Evolutionary conservation across 2,888 invertebrate species (phyloP), one percentile per base, ranked within the genome.

Genomic region (Meganola albula): DNA sequence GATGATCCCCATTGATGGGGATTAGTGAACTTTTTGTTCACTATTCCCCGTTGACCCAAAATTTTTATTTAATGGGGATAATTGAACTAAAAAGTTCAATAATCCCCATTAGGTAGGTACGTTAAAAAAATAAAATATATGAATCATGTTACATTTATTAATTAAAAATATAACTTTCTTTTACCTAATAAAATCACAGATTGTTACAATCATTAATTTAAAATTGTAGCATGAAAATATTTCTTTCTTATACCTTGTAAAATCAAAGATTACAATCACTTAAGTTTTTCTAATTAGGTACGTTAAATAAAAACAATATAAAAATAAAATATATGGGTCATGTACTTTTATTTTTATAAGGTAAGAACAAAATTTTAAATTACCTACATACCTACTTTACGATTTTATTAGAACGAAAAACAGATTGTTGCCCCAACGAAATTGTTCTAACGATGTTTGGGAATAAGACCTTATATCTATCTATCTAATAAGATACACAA

Each of bases 11-110:
- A 29, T 27, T 27, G 27, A 27, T 27, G 27, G 27, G 27, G 27
- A 27, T 27, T 29, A 30, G 30, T 30, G 30, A 30, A 30, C 30
- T 30, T 30, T 30, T 31, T 31, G 30, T 31, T 31, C 30, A 30
- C 24, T 30, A 30, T 24, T 30, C 30, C 30, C 30, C 30, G 30
- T 30, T 30, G 30, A 30, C 30, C 24, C 30, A 30, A 30, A 29
- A 29, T 29, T 29, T 29, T 29, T 29, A 29, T 29, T 25, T 31
- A 24, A 31, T 31, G 24, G 31, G 24, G 31, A 25, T 24, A 24
- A 25, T 7, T 24, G 24, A 31, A 31, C 25, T 24, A 24, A 24
- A 31, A 31, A 24, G 24, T 31, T 25, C 25, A 25, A 31, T 31
- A 31, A 25, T 24, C 16, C 12, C 18, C 31, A 24, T 24, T 24